phyloP scores from a whole-genome alignment of 1,140 invertebrate genomes.

The Psilanteris sp. region DNA sequence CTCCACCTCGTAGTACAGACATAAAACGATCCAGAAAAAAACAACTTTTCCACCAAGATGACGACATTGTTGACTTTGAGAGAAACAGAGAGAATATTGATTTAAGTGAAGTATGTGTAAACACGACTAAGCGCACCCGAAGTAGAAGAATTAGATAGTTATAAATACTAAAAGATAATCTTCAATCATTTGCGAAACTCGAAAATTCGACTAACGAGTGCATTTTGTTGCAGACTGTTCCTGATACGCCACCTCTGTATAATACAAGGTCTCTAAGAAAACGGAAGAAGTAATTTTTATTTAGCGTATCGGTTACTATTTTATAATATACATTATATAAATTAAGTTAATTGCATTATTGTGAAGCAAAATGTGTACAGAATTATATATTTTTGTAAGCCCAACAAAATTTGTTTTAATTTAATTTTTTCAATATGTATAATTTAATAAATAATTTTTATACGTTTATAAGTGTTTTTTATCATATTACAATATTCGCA shows the following conservation, averaged over 20 bases:
- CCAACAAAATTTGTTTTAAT: no score
- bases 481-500: no score
- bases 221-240: not conserved
- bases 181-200: not conserved
- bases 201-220: not conserved
- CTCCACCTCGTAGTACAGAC: constrained; percentile 18
- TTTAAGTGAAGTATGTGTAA: constrained; percentile 1
- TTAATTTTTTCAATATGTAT: no score
- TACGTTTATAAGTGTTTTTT: no score
- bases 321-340: not conserved
- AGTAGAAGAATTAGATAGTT: not conserved
- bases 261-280: constrained; percentile 1
- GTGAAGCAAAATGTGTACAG: not conserved
- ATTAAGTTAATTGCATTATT: not conserved
- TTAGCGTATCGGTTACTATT: not conserved
- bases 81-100: constrained; percentile 1
- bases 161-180: not conserved
- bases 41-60: constrained; percentile 29
- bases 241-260: not conserved
- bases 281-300: not conserved
- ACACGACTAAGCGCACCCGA: not conserved
- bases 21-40: constrained; percentile 19
- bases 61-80: constrained; percentile 9
- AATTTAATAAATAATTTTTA: no score
- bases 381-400: no score